A percentile compares a stretch with the other conserved stretches of the same genome.
Conservation (phyloP, 2,113 vertebrate species). For the Sylvietta virens region DNA sequence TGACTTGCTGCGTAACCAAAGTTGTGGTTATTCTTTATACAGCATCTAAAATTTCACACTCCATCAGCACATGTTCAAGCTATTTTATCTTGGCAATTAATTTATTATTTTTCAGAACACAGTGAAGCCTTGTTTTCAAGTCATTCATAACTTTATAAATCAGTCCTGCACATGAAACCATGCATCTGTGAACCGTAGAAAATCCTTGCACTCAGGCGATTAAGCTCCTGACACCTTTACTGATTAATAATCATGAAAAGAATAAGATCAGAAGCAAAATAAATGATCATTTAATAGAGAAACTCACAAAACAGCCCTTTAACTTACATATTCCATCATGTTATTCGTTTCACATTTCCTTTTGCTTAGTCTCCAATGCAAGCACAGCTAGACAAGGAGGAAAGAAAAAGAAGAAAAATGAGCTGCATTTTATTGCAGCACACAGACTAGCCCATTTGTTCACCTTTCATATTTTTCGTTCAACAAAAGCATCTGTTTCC, state of each 20-base stretch:
- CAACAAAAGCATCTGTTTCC: slow-evolving; percentile 99
- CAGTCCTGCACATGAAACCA: slow-evolving; percentile 85
- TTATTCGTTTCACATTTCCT: slow-evolving; percentile 99
- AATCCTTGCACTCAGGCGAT: slow-evolving; percentile 93
- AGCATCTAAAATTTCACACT: slow-evolving; percentile 91
- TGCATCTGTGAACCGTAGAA: slow-evolving; percentile 94
- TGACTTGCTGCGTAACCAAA: slow-evolving; percentile 81
- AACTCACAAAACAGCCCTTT: slow-evolving; percentile 98
- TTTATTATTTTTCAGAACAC: slow-evolving; percentile 93
- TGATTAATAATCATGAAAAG: slow-evolving; percentile 95
- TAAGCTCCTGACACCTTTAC: slow-evolving; percentile 93
- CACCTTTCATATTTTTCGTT: slow-evolving; percentile 96
- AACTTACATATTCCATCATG: slow-evolving; percentile 99
- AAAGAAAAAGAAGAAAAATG: slow-evolving; percentile 87
- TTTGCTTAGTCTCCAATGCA: slow-evolving; percentile 96
- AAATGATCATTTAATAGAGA: slow-evolving; percentile 99
- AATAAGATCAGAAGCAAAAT: slow-evolving; percentile 99
- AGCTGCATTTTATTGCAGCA: slow-evolving; percentile 87
- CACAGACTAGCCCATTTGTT: slow-evolving; percentile 85
- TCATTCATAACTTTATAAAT: slow-evolving; percentile 99
- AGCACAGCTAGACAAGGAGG: slow-evolving; percentile 91
- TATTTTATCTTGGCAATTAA: slow-evolving; percentile 98
- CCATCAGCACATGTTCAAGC: slow-evolving; percentile 92
- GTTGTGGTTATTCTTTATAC: slow-evolving; percentile 79
- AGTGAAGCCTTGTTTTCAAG: slow-evolving; percentile 88